A percentile compares a stretch with the other conserved stretches of the same genome.
phyloP scores from a whole-genome alignment of 2,113 vertebrate genomes.

The Protomyctophum bolini region DNA sequence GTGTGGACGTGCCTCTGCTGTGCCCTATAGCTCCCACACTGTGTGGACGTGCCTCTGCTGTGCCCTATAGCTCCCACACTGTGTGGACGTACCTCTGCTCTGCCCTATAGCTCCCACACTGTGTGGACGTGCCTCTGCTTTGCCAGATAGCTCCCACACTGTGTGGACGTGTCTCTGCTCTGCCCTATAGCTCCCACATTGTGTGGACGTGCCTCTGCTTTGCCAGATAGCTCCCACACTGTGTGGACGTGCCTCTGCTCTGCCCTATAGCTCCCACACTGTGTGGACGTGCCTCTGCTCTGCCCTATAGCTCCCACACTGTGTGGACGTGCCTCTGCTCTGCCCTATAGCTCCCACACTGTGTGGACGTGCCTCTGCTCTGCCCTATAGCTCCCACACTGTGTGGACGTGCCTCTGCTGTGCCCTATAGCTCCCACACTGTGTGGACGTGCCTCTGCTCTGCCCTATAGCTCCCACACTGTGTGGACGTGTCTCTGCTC shows the following conservation, averaged over 20 bases:
- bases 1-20: constrained; percentile 62
- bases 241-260: constrained; percentile 62
- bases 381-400: constrained; percentile 48
- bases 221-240: constrained; percentile 48
- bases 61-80: constrained; percentile 48
- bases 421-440: constrained; percentile 48
- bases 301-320: constrained; percentile 48
- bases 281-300: constrained; percentile 62
- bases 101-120: constrained; percentile 48
- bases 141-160: constrained; percentile 48
- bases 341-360: constrained; percentile 48
- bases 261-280: constrained; percentile 48
- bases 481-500: constrained; percentile 62
- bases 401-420: constrained; percentile 62
- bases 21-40: constrained; percentile 48
- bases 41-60: constrained; percentile 62
- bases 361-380: constrained; percentile 62
- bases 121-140: constrained; percentile 63
- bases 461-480: constrained; percentile 48
- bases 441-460: constrained; percentile 62
- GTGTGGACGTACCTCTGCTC: constrained; percentile 62
- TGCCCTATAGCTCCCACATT: constrained; percentile 48
- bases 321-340: constrained; percentile 62
- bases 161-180: constrained; percentile 62
- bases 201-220: constrained; percentile 63